phyloP scores from a whole-genome alignment of 2,888 invertebrate species.

The Calameuta idolon region DNA sequence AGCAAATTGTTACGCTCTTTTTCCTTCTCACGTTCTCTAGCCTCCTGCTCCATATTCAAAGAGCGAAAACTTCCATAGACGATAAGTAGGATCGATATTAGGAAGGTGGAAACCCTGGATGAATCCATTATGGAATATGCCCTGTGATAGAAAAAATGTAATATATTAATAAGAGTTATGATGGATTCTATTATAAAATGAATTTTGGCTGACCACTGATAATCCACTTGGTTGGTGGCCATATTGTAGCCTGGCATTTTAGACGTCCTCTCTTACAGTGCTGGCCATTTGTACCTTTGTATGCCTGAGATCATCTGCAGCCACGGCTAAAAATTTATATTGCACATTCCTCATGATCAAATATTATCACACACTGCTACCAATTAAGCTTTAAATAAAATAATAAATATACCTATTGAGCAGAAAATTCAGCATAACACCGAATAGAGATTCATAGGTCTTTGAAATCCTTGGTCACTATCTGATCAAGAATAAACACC shows the following conservation, averaged over 20 bases:
- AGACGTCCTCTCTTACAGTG: conserved; percentile 50
- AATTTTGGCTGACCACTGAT: conserved; percentile 66
- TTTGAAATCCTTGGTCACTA: conserved; percentile 52
- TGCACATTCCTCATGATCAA: neutral
- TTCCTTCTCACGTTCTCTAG: conserved; percentile 83
- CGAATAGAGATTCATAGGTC: conserved; percentile 43
- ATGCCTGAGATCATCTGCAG: conserved; percentile 62
- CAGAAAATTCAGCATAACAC: conserved; percentile 54
- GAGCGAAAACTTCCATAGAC: conserved; percentile 98
- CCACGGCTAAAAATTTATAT: conserved; percentile 37
- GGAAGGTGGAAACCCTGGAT: conserved; percentile 94
- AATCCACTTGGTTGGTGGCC: conserved; percentile 69
- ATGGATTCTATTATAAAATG: conserved; percentile 5
- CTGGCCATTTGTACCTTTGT: conserved; percentile 42
- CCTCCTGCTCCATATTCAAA: conserved; percentile 95
- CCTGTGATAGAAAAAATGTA: conserved; percentile 67
- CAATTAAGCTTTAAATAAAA: neutral
- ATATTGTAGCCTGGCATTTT: conserved; percentile 50
- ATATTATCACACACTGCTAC: neutral
- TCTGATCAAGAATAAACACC: conserved; percentile 36
- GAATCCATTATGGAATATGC: conserved; percentile 98
- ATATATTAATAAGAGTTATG: neutral
- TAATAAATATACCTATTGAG: conserved; percentile 47
- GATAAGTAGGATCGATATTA: conserved; percentile 96
- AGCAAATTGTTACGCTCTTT: conserved; percentile 78